A percentile compares a stretch with the other conserved stretches of the same genome.
phyloP scores from a whole-genome alignment of 2,797 vertebrate genomes.

The Karalla daura region DNA sequence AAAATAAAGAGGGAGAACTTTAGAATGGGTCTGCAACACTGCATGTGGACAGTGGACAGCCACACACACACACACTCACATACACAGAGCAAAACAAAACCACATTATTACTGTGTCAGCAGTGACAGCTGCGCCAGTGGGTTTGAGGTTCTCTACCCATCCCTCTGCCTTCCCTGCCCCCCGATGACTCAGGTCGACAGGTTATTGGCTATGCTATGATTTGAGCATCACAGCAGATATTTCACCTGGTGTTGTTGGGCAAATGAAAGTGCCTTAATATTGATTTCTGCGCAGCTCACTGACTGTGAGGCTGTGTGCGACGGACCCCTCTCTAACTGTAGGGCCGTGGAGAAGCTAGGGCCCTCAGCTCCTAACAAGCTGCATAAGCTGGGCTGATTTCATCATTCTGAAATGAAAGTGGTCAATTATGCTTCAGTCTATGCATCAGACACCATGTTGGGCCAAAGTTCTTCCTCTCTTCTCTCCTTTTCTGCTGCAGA shows the following conservation, averaged over 20 bases:
- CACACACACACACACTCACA: too few relatives aligned
- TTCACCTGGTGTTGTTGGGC: slow-evolving; percentile 30
- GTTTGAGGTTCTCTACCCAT: neutral
- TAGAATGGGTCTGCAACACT: too few relatives aligned
- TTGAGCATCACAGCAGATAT: slow-evolving; percentile 25
- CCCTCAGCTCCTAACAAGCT: slow-evolving; percentile 15
- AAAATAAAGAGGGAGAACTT: too few relatives aligned
- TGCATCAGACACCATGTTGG: neutral
- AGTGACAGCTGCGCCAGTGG: neutral
- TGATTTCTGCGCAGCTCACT: slow-evolving; percentile 9
- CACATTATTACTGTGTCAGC: neutral
- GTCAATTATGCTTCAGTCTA: too few relatives aligned
- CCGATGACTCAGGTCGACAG: slow-evolving; percentile 21
- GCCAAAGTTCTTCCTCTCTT: neutral
- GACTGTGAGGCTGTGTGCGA: slow-evolving; percentile 1
- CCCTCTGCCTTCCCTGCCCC: neutral
- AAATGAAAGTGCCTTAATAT: slow-evolving; percentile 56
- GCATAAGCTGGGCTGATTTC: neutral
- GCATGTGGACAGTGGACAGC: too few relatives aligned
- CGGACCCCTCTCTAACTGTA: slow-evolving; percentile 44
- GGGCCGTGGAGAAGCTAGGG: slow-evolving; percentile 21
- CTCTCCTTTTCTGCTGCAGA: neutral
- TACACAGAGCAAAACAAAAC: slow-evolving; percentile 6
- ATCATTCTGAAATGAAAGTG: slow-evolving; percentile 20
- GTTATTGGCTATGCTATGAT: slow-evolving; percentile 41